Evolutionary conservation across 2,888 invertebrate species (phyloP), one percentile per base, ranked within the genome.

Genomic region (Camptogramma bilineatum): DNA sequence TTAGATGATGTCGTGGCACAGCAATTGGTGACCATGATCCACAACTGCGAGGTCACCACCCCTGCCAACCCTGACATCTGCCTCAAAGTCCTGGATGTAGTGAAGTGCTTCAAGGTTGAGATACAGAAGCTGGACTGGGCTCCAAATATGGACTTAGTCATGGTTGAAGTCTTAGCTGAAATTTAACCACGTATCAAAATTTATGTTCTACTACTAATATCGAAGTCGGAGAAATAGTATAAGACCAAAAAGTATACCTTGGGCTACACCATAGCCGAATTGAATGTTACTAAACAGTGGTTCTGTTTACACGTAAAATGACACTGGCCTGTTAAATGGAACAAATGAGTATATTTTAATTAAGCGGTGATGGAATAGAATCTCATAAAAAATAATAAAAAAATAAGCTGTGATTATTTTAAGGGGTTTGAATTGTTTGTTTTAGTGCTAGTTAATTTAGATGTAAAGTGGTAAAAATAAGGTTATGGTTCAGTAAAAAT

Each of bases 41-140:
- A 87, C 60, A 62, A 44, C 13, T 88, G 87, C 54, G 66, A 78
- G 44, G 69, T 74, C 8, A 50, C 70, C 0, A 59, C 55, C 0
- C 70, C 78, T 0, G 53, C 55, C 4, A 63, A 68, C 8, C 52
- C 62, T 0, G 83, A 83, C 17, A 60, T 68, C 0, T 88, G 87
- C 67, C 13, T 76, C 52, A 73, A 69, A 58, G 72, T 80, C 0
- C 69, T 88, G 10, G 73, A 73, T 34, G 66, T 85, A 7, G 79
- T 79, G 53, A 81, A 74, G 54, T 88, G 88, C 72, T 88, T 87
- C 79, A 85, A 86, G 63, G 66, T 57, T 0, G 83, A 84, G 68
- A 81, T 87, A 17, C 85, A 87, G 65, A 82, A 85, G 62, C 28
- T 28, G 5, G 28, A 28, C 28, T 28, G 28, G 28, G 28, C 28